These are phyloP conservation scores for Pristionchus arcanus DNA, from an alignment of 2,888 invertebrate genomes.

Conservation along the genomic window DNA sequence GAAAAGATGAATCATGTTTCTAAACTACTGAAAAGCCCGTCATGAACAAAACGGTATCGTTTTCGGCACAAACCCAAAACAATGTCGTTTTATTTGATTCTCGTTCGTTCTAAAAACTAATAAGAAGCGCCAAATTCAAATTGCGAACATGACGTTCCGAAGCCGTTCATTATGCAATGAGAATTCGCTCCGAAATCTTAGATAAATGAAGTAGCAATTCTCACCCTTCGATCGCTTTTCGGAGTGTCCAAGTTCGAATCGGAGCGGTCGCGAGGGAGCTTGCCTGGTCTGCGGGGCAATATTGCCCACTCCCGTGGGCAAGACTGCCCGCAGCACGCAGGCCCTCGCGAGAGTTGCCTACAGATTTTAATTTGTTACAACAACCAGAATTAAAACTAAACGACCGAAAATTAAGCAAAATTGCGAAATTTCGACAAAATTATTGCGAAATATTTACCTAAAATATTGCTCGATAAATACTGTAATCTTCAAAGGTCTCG, in stretches of 20 bases:
- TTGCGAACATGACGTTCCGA: no score
- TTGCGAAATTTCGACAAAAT: background rate
- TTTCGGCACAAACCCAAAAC: no score
- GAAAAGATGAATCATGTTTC: no score
- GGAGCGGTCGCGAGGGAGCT: background rate
- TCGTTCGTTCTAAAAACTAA: no score
- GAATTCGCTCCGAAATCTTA: background rate
- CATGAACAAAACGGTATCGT: no score
- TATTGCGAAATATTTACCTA: background rate
- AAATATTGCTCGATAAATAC: background rate
- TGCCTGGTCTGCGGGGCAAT: no score
- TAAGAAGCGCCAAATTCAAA: no score
- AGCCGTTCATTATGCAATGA: no score
- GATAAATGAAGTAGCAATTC: background rate
- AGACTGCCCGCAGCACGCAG: background rate
- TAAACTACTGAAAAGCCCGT: no score
- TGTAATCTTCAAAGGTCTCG: background rate
- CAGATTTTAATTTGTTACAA: background rate
- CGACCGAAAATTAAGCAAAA: background rate
- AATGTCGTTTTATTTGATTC: no score
- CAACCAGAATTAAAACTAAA: background rate
- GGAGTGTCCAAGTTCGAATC: background rate
- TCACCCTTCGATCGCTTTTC: background rate
- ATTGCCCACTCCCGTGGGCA: background rate
- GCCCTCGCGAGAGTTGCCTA: constrained; percentile 22